A percentile compares a stretch with the other conserved stretches of the same genome.
These are phyloP conservation scores for Lagenorhynchus albirostris DNA, from an alignment of 2,113 vertebrate genomes.

Conservation along the genomic window DNA sequence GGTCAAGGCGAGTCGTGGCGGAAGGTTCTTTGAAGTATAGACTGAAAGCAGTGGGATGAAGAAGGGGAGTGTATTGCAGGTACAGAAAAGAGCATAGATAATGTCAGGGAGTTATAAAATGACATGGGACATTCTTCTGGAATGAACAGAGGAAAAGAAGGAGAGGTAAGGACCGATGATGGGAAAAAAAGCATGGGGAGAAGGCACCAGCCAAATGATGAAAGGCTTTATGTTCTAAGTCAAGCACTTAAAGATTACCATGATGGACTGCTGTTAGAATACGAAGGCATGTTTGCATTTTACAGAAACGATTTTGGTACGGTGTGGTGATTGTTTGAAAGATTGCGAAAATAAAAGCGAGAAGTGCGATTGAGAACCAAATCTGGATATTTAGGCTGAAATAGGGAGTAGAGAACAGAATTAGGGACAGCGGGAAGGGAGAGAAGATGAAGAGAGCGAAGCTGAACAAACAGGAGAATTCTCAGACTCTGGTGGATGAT, in stretches of 20 bases:
- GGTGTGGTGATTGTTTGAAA: neutral
- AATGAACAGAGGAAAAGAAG: neutral
- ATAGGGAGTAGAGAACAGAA: neutral
- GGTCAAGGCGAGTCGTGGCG: no score
- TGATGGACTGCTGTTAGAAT: neutral
- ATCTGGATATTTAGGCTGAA: neutral
- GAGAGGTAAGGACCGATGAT: neutral
- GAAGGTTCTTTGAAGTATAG: neutral
- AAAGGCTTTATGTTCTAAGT: neutral
- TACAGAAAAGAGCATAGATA: neutral
- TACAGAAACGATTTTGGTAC: neutral
- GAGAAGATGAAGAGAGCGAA: neutral
- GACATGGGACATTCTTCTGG: neutral
- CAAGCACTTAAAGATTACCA: neutral
- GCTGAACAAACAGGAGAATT: neutral
- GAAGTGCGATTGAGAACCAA: neutral
- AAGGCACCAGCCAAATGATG: neutral
- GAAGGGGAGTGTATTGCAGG: no score
- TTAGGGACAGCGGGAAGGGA: neutral
- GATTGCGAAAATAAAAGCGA: neutral
- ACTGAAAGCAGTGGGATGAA: neutral
- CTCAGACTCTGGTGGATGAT: neutral
- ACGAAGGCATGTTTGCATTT: neutral
- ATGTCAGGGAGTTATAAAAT: neutral
- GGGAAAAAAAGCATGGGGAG: neutral